phyloP scores from a whole-genome alignment of 2,113 vertebrate species.

The Ursus arctos region DNA sequence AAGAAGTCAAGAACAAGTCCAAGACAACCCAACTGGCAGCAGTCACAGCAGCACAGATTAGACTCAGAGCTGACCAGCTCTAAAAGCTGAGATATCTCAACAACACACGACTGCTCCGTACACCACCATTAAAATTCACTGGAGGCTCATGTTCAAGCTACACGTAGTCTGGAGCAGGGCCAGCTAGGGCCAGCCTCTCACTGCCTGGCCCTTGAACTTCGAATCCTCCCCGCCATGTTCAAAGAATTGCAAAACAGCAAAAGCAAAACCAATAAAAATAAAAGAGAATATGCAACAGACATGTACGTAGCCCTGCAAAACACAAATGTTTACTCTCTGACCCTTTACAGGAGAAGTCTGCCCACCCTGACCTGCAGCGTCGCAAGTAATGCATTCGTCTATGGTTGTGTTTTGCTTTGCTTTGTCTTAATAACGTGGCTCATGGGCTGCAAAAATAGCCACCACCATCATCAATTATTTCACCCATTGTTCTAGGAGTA shows the following conservation, averaged over 20 bases:
- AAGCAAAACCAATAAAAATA: background rate
- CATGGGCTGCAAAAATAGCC: background rate
- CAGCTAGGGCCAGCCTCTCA: background rate
- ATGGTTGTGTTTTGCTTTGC: fast-evolving
- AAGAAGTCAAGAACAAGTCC: background rate
- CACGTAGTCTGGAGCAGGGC: background rate
- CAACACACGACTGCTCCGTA: background rate
- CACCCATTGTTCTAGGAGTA: background rate
- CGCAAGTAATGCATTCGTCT: background rate
- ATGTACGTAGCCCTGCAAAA: background rate
- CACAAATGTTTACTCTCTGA: background rate
- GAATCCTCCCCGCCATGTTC: background rate
- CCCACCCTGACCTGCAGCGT: background rate
- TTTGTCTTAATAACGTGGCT: background rate
- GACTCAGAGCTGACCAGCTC: background rate
- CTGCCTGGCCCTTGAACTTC: background rate
- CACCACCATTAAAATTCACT: background rate
- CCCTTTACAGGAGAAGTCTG: background rate
- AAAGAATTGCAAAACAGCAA: background rate
- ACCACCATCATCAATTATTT: background rate
- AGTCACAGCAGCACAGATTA: background rate
- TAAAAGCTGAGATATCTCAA: background rate
- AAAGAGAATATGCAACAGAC: background rate
- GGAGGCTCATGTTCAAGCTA: background rate
- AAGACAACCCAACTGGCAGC: background rate